Conservation (phyloP, 2,888 invertebrate genomes). For the Megamerina dolium region DNA sequence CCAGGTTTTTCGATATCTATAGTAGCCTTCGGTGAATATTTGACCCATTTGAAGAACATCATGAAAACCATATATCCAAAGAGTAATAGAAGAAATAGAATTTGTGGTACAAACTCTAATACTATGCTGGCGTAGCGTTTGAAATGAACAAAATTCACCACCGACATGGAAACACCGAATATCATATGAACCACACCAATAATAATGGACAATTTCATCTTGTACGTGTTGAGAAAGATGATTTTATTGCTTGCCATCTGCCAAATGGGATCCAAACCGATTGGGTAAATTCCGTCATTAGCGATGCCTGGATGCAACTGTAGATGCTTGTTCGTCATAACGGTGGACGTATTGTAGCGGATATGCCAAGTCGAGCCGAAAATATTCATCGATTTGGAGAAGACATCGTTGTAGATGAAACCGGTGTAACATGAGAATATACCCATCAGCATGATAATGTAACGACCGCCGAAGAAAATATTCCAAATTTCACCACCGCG, state of each 20-base stretch:
- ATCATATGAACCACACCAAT: constrained; percentile 92
- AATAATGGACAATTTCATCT: constrained; percentile 94
- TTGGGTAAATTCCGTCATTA: constrained; percentile 55
- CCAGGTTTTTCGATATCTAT: constrained; percentile 47
- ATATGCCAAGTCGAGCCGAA: constrained; percentile 84
- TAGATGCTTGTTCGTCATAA: constrained; percentile 51
- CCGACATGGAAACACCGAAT: constrained; percentile 83
- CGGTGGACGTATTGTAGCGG: constrained; percentile 55
- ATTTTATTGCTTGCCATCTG: constrained; percentile 85
- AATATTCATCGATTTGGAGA: constrained; percentile 91
- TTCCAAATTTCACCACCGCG: constrained; percentile 86
- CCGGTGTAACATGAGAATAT: constrained; percentile 97
- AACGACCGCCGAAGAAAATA: constrained; percentile 96
- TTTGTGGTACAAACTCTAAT: constrained; percentile 85
- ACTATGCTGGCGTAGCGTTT: constrained; percentile 63
- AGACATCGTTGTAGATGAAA: constrained; percentile 93
- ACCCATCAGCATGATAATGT: constrained; percentile 96
- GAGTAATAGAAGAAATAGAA: constrained; percentile 77
- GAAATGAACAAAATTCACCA: constrained; percentile 73
- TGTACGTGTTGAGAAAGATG: constrained; percentile 89
- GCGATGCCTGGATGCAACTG: constrained; percentile 61
- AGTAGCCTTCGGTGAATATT: constrained; percentile 55
- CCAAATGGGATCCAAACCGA: constrained; percentile 80
- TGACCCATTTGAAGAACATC: constrained; percentile 89
- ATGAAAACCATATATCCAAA: constrained; percentile 90